Evolutionary conservation across 1,140 invertebrate species (phyloP).

Genomic region (Leucophenga varia): DNA sequence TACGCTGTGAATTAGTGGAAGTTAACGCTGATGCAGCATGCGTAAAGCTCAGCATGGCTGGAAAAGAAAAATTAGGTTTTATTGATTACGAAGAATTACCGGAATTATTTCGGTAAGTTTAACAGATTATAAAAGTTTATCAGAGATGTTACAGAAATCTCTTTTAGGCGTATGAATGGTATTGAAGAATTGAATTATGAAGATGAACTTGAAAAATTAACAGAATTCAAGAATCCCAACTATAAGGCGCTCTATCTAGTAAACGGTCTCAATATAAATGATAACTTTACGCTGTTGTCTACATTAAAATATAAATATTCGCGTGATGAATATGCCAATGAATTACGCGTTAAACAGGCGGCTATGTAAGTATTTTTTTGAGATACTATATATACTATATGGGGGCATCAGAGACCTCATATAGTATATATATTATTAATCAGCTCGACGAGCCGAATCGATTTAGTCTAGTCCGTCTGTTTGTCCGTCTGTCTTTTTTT

Average conservation of each 20-base stretch:
- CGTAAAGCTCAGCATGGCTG: constrained; percentile 83
- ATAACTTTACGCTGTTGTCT: constrained; percentile 70
- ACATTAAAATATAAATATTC: constrained; percentile 72
- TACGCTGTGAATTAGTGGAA: constrained; percentile 85
- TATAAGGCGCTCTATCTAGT: constrained; percentile 60
- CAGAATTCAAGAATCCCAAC: constrained; percentile 88
- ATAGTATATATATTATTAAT: no score
- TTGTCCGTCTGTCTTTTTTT: no score
- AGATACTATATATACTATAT: no score
- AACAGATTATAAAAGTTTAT: no score
- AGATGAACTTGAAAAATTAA: constrained; percentile 78
- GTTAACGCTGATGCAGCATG: constrained; percentile 84
- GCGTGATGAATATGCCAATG: constrained; percentile 76
- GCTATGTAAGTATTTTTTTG: constrained; percentile 91
- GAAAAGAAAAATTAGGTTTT: constrained; percentile 76
- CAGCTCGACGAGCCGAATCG: no score
- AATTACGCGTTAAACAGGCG: constrained; percentile 84
- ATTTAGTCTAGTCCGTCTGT: no score
- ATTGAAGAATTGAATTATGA: no score
- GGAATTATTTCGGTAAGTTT: constrained; percentile 84
- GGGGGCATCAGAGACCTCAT: no score
- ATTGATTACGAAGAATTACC: constrained; percentile 84
- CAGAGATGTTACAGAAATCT: no score
- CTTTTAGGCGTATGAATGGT: no score
- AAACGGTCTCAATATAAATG: constrained; percentile 41